A percentile compares a stretch with the other conserved stretches of the same genome.
These are phyloP conservation scores for Sarcophaga carnaria DNA, from an alignment of 2,888 invertebrate genomes.

Conservation along the genomic window DNA sequence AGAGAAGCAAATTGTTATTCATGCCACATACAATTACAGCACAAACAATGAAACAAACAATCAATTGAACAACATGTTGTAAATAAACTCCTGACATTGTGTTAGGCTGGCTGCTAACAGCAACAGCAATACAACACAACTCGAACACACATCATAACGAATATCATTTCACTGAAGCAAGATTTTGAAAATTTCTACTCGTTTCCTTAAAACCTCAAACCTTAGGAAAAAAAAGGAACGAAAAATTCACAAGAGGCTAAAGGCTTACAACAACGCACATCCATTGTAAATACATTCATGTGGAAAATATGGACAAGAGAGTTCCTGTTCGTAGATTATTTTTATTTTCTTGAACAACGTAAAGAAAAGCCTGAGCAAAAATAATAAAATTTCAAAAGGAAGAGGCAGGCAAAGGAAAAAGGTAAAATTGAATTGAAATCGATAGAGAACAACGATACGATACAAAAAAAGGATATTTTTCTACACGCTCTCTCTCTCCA, in stretches of 20 bases:
- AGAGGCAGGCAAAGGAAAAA: slow-evolving; percentile 15
- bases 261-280: neutral
- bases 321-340: no score
- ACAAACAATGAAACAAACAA: slow-evolving; percentile 22
- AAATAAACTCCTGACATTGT: slow-evolving; percentile 50
- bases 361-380: slow-evolving; percentile 47
- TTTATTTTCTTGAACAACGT: neutral
- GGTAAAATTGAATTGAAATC: slow-evolving; percentile 63
- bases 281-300: neutral
- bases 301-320: neutral
- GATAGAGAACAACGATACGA: slow-evolving; percentile 42
- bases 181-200: neutral
- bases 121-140: neutral
- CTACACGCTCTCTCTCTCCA: neutral
- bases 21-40: slow-evolving; percentile 42
- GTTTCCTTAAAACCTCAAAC: neutral
- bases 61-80: slow-evolving; percentile 56
- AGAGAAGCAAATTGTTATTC: slow-evolving; percentile 44
- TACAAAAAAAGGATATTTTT: slow-evolving; percentile 7
- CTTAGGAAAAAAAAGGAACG: neutral
- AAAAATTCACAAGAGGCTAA: neutral
- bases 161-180: neutral
- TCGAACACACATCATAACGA: slow-evolving; percentile 20
- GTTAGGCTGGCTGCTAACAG: slow-evolving; percentile 24
- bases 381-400: slow-evolving; percentile 47